These are phyloP conservation scores for Caenorhabditis virilis DNA, from an alignment of 2,888 invertebrate genomes.

Conservation along the genomic window DNA sequence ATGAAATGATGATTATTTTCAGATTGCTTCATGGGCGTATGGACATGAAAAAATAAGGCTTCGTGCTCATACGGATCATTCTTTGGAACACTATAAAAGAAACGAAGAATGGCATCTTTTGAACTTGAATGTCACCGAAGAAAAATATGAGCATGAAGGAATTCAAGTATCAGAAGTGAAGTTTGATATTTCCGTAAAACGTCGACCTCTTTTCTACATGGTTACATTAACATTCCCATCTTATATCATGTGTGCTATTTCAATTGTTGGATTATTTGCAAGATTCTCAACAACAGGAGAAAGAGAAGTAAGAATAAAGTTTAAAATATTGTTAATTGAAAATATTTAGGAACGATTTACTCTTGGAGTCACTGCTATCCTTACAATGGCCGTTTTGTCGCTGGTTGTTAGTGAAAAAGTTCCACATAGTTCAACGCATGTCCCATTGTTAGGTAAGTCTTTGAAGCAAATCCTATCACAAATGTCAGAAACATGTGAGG, in stretches of 20 bases:
- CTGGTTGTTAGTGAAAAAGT: slow-evolving; percentile 66
- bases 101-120: slow-evolving; percentile 64
- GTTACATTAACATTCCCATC: slow-evolving; percentile 65
- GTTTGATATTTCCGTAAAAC: slow-evolving; percentile 61
- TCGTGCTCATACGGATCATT: slow-evolving; percentile 58
- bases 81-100: slow-evolving; percentile 60
- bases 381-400: slow-evolving; percentile 67
- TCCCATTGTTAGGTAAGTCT: slow-evolving; percentile 58
- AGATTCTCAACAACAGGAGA: slow-evolving; percentile 64
- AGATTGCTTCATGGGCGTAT: slow-evolving; percentile 67
- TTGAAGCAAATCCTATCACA: background rate
- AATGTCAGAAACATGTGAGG: background rate
- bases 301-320: slow-evolving; percentile 46
- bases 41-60: slow-evolving; percentile 62
- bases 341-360: slow-evolving; percentile 63
- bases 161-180: slow-evolving; percentile 61
- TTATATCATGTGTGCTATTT: slow-evolving; percentile 63
- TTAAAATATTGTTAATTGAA: background rate
- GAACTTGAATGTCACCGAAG: slow-evolving; percentile 53
- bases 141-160: slow-evolving; percentile 63
- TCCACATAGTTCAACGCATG: slow-evolving; percentile 63
- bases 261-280: slow-evolving; percentile 64
- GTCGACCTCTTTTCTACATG: slow-evolving; percentile 66
- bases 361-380: slow-evolving; percentile 63
- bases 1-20: background rate